Conservation (phyloP, 2,113 vertebrate genomes). For the Stegastes partitus region DNA sequence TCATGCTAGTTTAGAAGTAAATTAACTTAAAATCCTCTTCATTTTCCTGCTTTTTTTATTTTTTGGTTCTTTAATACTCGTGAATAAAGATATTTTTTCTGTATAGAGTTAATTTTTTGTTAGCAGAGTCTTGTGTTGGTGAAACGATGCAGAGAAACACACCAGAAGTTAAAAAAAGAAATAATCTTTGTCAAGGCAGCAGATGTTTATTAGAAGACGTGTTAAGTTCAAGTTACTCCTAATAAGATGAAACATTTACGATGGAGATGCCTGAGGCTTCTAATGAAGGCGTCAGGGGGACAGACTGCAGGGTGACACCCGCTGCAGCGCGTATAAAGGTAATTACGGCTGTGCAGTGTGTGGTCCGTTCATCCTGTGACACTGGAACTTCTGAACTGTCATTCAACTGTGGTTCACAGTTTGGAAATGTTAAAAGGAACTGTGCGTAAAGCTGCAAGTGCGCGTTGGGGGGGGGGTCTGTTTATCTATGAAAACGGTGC, state of each 20-base stretch:
- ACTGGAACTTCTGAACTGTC: neutral
- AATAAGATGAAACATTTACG: neutral
- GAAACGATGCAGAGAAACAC: no score
- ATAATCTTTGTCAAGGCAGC: neutral
- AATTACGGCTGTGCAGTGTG: slow-evolving; percentile 34
- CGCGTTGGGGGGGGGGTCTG: neutral
- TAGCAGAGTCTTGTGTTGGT: neutral
- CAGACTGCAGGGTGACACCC: slow-evolving; percentile 14
- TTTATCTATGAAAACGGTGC: neutral
- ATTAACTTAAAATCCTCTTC: slow-evolving; percentile 51
- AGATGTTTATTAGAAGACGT: neutral
- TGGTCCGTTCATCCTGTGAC: slow-evolving; percentile 34
- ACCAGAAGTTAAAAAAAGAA: neutral
- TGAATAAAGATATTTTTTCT: neutral
- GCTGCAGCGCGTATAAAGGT: slow-evolving; percentile 24
- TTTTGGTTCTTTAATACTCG: no score
- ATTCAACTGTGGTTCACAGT: neutral
- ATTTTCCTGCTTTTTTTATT: no score
- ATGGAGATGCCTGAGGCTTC: neutral
- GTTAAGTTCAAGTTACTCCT: neutral
- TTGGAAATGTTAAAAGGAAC: neutral
- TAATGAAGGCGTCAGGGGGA: slow-evolving; percentile 26
- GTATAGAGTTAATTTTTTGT: neutral
- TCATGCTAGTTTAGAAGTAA: no score
- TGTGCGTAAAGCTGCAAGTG: neutral